These are phyloP conservation scores for Heteronetta atricapilla DNA, from an alignment of 2,113 vertebrate genomes.

Conservation along the genomic window DNA sequence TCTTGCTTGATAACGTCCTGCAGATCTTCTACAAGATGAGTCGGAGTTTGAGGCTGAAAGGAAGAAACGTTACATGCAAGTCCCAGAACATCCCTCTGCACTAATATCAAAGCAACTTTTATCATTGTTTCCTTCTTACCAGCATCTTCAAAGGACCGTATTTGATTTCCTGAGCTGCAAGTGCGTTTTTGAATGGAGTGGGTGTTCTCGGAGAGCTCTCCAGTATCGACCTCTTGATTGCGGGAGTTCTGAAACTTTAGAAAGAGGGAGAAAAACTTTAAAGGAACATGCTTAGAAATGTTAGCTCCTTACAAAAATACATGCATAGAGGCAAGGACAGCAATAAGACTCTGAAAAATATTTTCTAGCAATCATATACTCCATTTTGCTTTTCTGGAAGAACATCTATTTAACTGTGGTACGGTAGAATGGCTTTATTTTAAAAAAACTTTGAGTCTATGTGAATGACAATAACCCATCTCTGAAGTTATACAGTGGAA, in stretches of 20 bases:
- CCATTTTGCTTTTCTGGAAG: not conserved
- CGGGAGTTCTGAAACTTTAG: constrained; percentile 92
- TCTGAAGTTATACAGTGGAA: not conserved
- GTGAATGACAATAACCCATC: not conserved
- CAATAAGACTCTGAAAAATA: not conserved
- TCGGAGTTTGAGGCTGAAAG: constrained; percentile 85
- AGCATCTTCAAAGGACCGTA: constrained; percentile 91
- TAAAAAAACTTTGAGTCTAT: not conserved
- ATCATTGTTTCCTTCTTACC: constrained; percentile 81
- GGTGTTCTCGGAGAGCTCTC: constrained; percentile 92
- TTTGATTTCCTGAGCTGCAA: constrained; percentile 91
- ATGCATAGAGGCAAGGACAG: not conserved
- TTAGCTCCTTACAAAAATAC: not conserved
- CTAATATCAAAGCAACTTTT: constrained; percentile 30
- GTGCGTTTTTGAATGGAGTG: constrained; percentile 92
- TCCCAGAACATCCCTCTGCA: constrained; percentile 43
- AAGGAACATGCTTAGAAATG: not conserved
- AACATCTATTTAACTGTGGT: not conserved
- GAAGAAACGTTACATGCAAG: constrained; percentile 38
- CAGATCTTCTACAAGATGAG: constrained; percentile 86
- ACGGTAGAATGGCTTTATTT: not conserved
- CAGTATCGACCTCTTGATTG: constrained; percentile 91
- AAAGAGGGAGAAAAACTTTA: constrained; percentile 48
- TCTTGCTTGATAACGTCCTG: constrained; percentile 95
- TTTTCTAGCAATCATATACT: not conserved